Evolutionary conservation across 2,797 vertebrate genomes (phyloP), one percentile per base, ranked within the genome.

Genomic region (Acanthornis magna): DNA sequence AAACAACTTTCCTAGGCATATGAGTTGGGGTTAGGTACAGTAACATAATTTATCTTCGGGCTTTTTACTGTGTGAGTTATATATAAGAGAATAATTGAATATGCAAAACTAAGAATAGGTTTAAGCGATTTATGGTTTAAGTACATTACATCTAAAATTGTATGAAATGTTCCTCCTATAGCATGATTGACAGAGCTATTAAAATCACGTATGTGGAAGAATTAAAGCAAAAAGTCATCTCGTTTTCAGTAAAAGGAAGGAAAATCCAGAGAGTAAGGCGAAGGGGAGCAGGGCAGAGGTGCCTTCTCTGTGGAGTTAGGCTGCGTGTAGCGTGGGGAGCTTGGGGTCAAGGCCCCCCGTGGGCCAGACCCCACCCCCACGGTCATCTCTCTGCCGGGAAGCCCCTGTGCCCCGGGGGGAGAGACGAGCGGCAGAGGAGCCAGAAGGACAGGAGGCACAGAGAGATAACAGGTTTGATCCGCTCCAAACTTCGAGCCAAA

Each of bases 141-240:
- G 91, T 78, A 89, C 76, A 86, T 96, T 92, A 53, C 63, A 81
- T 78, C 91, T 92, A 92, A 94, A 93, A 96, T 71, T 93, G 84
- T 96, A 86, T 95, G 45, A 96, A 96, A 85, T 89, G 93, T 93
- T 97, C 76, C 75, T 91, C 92, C 94, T 96, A 91, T 86, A 90
- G 85, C 36, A 21, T 97, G 97, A 97, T 95, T 97, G 97, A 95
- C 88, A 85, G 93, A 95, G 78, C 94, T 98, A 96, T 97, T 97
- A 96, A 96, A 97, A 94, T 86, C 91, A 70, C 91, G 83, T 92
- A 40, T 94, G 88, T 80, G 65, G 67, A 96, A 93, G 94, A 94
- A 93, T 82, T 82, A 53, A 82, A 89, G 51, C 38, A 53, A 50
- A 48, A 71, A 78, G 8, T 36, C 43, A 71, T 75, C 55, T 73